Base-by-base conservation (phyloP, 2,113 vertebrate species). In the Neogale vison region DNA sequence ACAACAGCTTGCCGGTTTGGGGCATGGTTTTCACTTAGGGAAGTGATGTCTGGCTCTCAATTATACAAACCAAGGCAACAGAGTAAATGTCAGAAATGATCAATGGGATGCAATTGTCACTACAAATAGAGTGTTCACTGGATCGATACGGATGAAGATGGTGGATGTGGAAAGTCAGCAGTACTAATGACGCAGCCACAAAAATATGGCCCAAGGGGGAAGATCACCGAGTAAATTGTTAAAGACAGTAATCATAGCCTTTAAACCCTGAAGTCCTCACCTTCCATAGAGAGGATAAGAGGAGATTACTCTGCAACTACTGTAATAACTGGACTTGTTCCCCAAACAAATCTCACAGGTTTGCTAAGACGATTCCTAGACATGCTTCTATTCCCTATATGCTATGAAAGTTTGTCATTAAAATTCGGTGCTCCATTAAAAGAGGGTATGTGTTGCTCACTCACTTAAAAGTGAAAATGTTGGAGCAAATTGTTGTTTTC, bases 361-460 rank as follows among this genome's bases (percentile, higher is more conserved):
- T 71, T 96, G 96, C 63, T 96, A 61, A 88, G 81, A 90, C 24
- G 57, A 59, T 47, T 96, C 55, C 79, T 0, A 0, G 77, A 55
- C 88, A 89, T 2, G 83, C 85, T 94, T 52, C 67, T 95, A 71
- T 77, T 97, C 94, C 81, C 0, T 88, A 36, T 88, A 95, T 91
- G 93, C 71, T 95, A 39, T 50, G 59, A 82, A 74, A 61, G n/a
- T 57, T 95, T 98, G 90, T 96, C 95, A 97, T 93, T 98, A 98
- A 98, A 93, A 93, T 92, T 94, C 36, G 20, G 84, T 93, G 80
- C 45, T 97, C 74, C 77, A 45, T 59, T 50, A 95, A 97, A 97
- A 90, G 65, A 97, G 84, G 29, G 10, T 55, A 7, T 72, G 29
- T 65, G 36, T 65, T 7, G 1, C 45, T 71, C 47, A 39, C 52